These are phyloP conservation scores for Stenolophus ochropezus DNA, from an alignment of 2,888 invertebrate genomes.

Conservation along the genomic window DNA sequence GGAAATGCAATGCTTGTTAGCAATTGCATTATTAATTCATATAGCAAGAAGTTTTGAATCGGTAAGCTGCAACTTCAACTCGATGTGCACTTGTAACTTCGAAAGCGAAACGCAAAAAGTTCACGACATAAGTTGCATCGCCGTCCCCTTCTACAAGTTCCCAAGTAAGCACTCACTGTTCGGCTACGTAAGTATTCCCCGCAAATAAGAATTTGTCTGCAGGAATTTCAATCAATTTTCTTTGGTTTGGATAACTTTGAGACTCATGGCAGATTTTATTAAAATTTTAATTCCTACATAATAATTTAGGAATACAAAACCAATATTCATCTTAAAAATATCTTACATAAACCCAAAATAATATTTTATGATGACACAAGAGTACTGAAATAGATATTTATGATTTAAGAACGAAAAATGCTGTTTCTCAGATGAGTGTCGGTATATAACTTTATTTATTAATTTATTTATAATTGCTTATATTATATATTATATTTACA, in stretches of 20 bases:
- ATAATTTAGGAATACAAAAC: not conserved
- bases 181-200: constrained; percentile 13
- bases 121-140: constrained; percentile 79
- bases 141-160: constrained; percentile 83
- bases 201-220: not conserved
- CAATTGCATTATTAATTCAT: constrained; percentile 63
- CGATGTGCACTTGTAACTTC: constrained; percentile 81
- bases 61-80: constrained; percentile 78
- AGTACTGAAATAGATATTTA: no score
- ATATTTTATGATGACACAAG: no score
- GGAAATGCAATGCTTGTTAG: constrained; percentile 49
- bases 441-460: no score
- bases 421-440: no score
- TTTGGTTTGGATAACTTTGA: not conserved
- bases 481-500: no score
- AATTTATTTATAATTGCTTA: no score
- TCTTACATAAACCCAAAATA: no score
- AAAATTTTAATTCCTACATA: not conserved
- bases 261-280: not conserved
- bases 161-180: constrained; percentile 75
- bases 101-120: constrained; percentile 69
- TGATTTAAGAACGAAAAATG: no score
- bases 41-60: constrained; percentile 67
- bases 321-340: no score
- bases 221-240: constrained; percentile 29